These are phyloP conservation scores for Clepsis dumicolana DNA, from an alignment of 2,888 invertebrate species.

Conservation along the genomic window DNA sequence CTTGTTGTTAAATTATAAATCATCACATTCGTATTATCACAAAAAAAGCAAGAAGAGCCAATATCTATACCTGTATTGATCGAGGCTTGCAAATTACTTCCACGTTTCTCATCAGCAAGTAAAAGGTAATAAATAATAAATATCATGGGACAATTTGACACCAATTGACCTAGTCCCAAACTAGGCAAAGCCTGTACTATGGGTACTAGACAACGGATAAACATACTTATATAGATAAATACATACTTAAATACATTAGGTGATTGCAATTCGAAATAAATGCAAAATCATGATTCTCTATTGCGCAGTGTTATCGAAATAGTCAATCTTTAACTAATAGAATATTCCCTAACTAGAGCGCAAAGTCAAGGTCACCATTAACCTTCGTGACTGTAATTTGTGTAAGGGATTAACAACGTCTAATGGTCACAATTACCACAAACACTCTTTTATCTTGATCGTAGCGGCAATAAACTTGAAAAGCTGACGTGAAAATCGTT, in stretches of 20 bases:
- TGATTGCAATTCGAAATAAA: not conserved
- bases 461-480: not conserved
- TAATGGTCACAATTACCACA: slow-evolving; percentile 3
- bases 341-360: not conserved
- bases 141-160: too few species aligned
- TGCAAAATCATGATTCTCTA: slow-evolving; percentile 12
- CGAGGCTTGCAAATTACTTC: not conserved
- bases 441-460: slow-evolving; percentile 12
- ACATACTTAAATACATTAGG: too few species aligned
- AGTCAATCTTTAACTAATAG: not conserved
- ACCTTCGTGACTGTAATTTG: slow-evolving; percentile 5
- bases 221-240: too few species aligned
- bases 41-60: too few species aligned
- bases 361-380: not conserved
- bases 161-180: too few species aligned
- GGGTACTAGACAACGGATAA: too few species aligned
- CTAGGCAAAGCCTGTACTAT: too few species aligned
- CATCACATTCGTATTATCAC: too few species aligned
- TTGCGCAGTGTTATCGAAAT: not conserved
- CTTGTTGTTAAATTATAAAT: too few species aligned
- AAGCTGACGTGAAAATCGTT: not conserved
- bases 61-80: too few species aligned
- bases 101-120: not conserved
- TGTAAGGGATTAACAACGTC: not conserved
- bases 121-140: slow-evolving; percentile 9